A percentile compares a stretch with the other conserved stretches of the same genome.
These are phyloP conservation scores for Tolmerus cingulatus DNA, from an alignment of 2,888 invertebrate species.

Conservation along the genomic window DNA sequence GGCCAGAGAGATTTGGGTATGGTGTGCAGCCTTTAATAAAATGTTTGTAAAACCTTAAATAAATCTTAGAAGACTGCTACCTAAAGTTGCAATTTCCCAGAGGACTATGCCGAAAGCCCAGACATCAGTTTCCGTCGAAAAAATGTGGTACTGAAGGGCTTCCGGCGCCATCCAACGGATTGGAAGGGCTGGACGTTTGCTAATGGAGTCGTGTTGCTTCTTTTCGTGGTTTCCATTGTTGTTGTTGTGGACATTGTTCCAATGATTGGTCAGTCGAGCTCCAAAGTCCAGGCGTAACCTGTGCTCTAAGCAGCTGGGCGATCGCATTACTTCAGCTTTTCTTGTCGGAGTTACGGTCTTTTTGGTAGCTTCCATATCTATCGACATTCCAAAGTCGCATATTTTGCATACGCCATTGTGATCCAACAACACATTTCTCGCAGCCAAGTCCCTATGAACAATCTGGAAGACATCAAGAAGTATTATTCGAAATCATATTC, in stretches of 20 bases:
- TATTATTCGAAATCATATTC: not conserved
- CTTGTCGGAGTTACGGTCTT: slow-evolving; percentile 54
- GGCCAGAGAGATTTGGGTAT: slow-evolving; percentile 83
- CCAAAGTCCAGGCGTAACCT: slow-evolving; percentile 60
- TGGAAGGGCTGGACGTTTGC: slow-evolving; percentile 61
- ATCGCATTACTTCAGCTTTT: slow-evolving; percentile 54
- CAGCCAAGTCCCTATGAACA: slow-evolving; percentile 84
- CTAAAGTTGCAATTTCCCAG: slow-evolving; percentile 88
- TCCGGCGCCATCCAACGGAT: slow-evolving; percentile 86
- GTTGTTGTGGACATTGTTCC: slow-evolving; percentile 52
- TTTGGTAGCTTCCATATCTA: slow-evolving; percentile 66
- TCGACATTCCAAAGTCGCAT: slow-evolving; percentile 87
- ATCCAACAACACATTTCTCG: slow-evolving; percentile 82
- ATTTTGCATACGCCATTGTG: slow-evolving; percentile 88
- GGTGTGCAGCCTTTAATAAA: slow-evolving; percentile 76
- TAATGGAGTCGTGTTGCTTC: slow-evolving; percentile 57
- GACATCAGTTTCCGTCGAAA: slow-evolving; percentile 83
- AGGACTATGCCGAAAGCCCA: slow-evolving; percentile 88
- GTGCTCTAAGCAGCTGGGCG: slow-evolving; percentile 51
- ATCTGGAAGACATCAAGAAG: slow-evolving; percentile 67
- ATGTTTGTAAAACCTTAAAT: not conserved
- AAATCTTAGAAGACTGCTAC: slow-evolving; percentile 61
- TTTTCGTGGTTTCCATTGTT: slow-evolving; percentile 47
- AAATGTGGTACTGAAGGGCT: slow-evolving; percentile 78
- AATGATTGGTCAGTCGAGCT: slow-evolving; percentile 59